Evolutionary conservation across 2,113 vertebrate species (phyloP), one percentile per base, ranked within the genome.

Genomic region (Nematolebias whitei): DNA sequence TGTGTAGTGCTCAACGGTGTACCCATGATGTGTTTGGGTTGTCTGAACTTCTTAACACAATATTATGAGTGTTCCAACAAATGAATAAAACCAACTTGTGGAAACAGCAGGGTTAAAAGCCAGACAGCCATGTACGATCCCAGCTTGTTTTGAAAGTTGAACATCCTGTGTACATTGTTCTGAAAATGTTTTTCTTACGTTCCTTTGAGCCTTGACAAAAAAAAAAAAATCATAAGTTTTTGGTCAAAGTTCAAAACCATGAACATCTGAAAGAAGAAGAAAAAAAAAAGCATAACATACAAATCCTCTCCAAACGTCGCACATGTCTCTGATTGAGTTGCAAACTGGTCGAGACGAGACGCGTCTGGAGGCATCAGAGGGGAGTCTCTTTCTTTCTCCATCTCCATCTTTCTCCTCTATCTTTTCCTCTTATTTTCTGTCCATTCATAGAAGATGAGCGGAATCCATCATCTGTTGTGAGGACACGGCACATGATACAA

Each of bases 391-490:
- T 62, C 74, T 50, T 65, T 79, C 65, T 71, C 48, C 77, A 61
- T 19, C 44, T 20, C 32, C 53, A 56, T 69, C 65, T 43, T 49
- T 55, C 63, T 43, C 63, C 23, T 41, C 71, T 24, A 50, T 74
- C 50, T 26, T 51, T 53, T 65, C 50, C 55, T 81, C 72, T 44
- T 40, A 80, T 70, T 79, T 24, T 78, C 74, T 76, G 71, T 80
- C 60, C 61, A 68, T 54, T 51, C 63, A 65, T 54, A 65, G 74
- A 55, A 45, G 52, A 59, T 71, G 86, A 89, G 74, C 76, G 82
- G 89, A 94, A 93, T 92, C 81, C 90, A 92, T 92, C 91, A 92
- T 91, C 67, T 79, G 76, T 83, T 84, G 88, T 79, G 87, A 48
- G 78, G 80, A 79, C 71, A 87, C 90, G 83, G 80, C 85, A 65